Evolutionary conservation across 2,888 invertebrate genomes (phyloP).

Genomic region (Podotricha telesiphe): DNA sequence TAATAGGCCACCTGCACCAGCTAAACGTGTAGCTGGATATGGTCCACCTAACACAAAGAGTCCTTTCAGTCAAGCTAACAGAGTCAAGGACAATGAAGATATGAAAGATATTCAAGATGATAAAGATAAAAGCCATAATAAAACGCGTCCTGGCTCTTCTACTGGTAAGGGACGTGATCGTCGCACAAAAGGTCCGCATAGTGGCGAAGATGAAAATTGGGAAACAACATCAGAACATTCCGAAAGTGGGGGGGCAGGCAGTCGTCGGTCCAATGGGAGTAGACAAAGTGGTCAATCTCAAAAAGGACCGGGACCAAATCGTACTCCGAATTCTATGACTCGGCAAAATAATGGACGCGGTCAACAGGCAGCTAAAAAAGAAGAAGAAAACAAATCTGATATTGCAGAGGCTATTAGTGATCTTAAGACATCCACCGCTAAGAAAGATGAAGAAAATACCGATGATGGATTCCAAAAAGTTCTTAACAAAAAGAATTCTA

Average conservation of each 20-base stretch:
- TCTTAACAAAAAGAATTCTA: conserved; percentile 89
- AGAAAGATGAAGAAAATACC: conserved; percentile 80
- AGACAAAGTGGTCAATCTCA: conserved; percentile 60
- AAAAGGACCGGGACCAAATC: conserved; percentile 60
- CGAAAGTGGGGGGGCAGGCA: conserved; percentile 76
- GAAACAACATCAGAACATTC: conserved; percentile 94
- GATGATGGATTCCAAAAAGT: conserved; percentile 93
- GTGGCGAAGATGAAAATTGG: conserved; percentile 87
- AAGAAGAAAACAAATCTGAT: conserved; percentile 68
- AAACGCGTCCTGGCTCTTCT: conserved; percentile 87
- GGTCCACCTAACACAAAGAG: conserved; percentile 92
- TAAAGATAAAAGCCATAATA: conserved; percentile 61
- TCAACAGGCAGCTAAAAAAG: conserved; percentile 64
- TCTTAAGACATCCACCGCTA: conserved; percentile 64
- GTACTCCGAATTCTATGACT: conserved; percentile 66
- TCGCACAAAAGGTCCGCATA: conserved; percentile 66
- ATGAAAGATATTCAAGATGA: conserved; percentile 80
- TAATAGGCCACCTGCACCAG: conserved; percentile 75
- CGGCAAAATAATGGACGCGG: conserved; percentile 66
- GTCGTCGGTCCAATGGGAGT: conserved; percentile 63
- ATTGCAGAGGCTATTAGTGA: conserved; percentile 74
- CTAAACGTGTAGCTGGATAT: conserved; percentile 88
- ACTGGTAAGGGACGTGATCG: conserved; percentile 80
- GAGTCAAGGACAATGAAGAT: conserved; percentile 76
- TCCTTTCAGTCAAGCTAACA: conserved; percentile 85